phyloP scores from a whole-genome alignment of 2,888 invertebrate species.

The Neoaliturus tenellus region DNA sequence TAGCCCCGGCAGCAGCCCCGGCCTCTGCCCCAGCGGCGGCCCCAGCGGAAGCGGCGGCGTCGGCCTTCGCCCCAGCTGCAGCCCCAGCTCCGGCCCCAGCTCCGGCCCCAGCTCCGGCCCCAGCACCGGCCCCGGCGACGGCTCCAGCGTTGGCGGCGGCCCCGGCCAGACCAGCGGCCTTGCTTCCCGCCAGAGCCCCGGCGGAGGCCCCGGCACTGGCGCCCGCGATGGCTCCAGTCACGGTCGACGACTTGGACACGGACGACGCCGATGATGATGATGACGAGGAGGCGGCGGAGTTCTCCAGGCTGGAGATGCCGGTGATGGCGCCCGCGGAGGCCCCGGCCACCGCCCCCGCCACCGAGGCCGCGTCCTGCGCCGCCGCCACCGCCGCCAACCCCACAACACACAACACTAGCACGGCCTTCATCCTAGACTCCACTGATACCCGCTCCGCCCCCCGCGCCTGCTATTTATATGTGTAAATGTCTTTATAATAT shows the following conservation, averaged over 20 bases:
- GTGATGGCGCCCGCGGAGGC: neutral
- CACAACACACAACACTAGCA: neutral
- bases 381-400: neutral
- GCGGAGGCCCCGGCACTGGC: neutral
- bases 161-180: neutral
- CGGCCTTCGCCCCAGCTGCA: neutral
- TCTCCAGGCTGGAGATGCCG: neutral
- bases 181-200: neutral
- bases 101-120: constrained; percentile 62
- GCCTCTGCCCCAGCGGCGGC: neutral
- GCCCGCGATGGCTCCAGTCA: neutral
- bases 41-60: neutral
- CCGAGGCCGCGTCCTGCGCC: neutral
- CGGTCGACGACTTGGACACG: neutral
- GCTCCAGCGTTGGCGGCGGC: neutral
- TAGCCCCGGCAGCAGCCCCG: neutral
- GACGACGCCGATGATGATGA: neutral
- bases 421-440: neutral
- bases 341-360: neutral
- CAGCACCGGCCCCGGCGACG: neutral
- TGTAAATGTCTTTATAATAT: constrained; percentile 21
- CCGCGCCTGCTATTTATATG: neutral
- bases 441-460: neutral
- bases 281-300: neutral
- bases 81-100: constrained; percentile 58